These are phyloP conservation scores for Exephanes ischioxanthus DNA, from an alignment of 2,888 invertebrate species.

Conservation along the genomic window DNA sequence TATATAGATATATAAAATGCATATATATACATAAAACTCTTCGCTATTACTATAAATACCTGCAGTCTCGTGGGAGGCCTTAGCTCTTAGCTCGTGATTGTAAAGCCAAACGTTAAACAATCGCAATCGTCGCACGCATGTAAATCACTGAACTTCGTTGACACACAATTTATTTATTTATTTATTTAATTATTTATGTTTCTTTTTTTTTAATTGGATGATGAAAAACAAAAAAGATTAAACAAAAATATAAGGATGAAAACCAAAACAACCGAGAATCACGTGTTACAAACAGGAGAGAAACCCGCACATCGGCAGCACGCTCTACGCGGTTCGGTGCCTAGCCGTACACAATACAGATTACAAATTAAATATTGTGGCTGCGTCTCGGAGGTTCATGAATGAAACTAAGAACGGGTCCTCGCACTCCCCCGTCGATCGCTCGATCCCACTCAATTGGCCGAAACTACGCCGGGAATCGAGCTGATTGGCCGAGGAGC, in stretches of 20 bases:
- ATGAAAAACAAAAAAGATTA: constrained; percentile 57
- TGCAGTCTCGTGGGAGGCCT: constrained; percentile 73
- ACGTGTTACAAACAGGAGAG: constrained; percentile 77
- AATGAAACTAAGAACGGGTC: constrained; percentile 83
- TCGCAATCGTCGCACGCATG: constrained; percentile 61
- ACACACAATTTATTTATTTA: constrained; percentile 17
- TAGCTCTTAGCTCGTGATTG: constrained; percentile 35
- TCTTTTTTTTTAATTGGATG: background rate
- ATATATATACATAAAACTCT: background rate
- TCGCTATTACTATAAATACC: constrained; percentile 70
- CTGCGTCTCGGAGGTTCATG: constrained; percentile 80
- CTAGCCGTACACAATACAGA: constrained; percentile 81
- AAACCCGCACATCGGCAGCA: constrained; percentile 81
- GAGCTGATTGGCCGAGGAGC: constrained; percentile 61
- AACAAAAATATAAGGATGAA: constrained; percentile 72
- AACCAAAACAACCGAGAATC: constrained; percentile 75
- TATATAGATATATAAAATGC: background rate
- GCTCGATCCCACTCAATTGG: constrained; percentile 67
- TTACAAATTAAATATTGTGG: constrained; percentile 80
- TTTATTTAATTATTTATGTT: background rate
- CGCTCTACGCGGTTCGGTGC: constrained; percentile 75
- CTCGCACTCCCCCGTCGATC: constrained; percentile 60
- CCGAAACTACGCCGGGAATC: constrained; percentile 60
- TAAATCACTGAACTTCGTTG: constrained; percentile 53
- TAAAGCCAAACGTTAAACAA: constrained; percentile 60